A percentile compares a stretch with the other conserved stretches of the same genome.
Conservation (phyloP, 2,113 vertebrate species). For the Conger conger region DNA sequence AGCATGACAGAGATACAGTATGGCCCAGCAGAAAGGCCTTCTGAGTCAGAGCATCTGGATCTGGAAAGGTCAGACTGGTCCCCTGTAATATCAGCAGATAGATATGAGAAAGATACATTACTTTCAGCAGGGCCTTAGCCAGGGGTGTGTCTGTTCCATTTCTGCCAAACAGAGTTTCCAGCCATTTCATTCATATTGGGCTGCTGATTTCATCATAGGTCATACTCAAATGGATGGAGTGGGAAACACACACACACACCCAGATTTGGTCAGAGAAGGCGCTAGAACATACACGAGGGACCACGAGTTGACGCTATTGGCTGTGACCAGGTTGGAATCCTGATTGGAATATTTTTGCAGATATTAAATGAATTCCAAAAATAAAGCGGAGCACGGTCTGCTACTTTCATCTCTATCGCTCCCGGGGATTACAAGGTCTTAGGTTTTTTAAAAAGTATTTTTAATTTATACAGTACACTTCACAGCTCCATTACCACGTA, state of each 20-base stretch:
- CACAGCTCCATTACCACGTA: neutral
- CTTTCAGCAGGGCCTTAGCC: neutral
- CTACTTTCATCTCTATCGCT: too few species aligned
- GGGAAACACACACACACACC: too few species aligned
- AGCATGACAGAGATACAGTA: neutral
- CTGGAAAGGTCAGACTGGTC: neutral
- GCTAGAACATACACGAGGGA: neutral
- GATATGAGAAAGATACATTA: neutral
- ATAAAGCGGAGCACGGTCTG: neutral
- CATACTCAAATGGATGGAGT: neutral
- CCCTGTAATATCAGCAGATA: neutral
- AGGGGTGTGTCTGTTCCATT: neutral
- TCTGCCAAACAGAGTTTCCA: neutral
- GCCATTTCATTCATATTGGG: neutral
- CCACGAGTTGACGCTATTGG: too few species aligned
- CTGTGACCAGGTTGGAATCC: neutral
- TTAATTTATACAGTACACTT: neutral
- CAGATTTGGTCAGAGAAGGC: too few species aligned
- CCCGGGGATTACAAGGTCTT: neutral
- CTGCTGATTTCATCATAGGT: neutral
- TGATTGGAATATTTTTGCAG: neutral
- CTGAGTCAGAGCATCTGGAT: neutral
- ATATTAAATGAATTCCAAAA: neutral
- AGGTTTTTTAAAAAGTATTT: neutral
- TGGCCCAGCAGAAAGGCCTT: neutral